A percentile compares a stretch with the other conserved stretches of the same genome.
These are phyloP conservation scores for Ceyx cyanopectus DNA, from an alignment of 2,113 vertebrate genomes.

Conservation along the genomic window DNA sequence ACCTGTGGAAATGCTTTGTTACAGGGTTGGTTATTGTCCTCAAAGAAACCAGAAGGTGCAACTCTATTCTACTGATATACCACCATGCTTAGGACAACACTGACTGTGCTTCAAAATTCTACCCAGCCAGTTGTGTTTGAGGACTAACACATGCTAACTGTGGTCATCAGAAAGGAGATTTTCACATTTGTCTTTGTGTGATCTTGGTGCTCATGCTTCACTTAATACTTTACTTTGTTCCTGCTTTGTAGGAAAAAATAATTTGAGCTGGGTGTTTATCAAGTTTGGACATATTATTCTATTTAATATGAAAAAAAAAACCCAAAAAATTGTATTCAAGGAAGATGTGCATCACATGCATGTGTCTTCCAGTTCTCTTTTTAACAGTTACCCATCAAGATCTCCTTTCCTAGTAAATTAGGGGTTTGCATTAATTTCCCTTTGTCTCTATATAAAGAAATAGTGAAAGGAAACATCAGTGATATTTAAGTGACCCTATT, in stretches of 20 bases:
- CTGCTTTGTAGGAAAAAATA: not conserved
- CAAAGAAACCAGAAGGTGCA: not conserved
- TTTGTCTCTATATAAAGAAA: not conserved
- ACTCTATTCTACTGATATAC: not conserved
- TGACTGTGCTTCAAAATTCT: not conserved
- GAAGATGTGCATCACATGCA: not conserved
- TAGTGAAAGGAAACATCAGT: not conserved
- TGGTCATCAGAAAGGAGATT: not conserved
- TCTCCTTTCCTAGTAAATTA: not conserved
- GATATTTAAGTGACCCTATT: not conserved
- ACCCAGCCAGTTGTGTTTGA: not conserved
- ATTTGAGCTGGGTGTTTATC: not conserved
- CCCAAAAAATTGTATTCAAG: not conserved
- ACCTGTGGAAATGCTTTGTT: not conserved
- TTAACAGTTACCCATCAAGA: not conserved
- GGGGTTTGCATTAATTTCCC: not conserved
- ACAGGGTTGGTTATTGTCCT: not conserved
- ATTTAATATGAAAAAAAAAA: not conserved
- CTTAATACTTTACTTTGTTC: not conserved
- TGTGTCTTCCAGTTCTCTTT: not conserved
- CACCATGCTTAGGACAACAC: not conserved
- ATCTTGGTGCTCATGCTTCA: not conserved
- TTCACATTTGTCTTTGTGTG: not conserved
- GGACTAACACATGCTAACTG: not conserved
- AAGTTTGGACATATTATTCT: not conserved